phyloP scores from a whole-genome alignment of 35 echinoderm and acorn worm genomes.

The Strongylocentrotus purpuratus region DNA sequence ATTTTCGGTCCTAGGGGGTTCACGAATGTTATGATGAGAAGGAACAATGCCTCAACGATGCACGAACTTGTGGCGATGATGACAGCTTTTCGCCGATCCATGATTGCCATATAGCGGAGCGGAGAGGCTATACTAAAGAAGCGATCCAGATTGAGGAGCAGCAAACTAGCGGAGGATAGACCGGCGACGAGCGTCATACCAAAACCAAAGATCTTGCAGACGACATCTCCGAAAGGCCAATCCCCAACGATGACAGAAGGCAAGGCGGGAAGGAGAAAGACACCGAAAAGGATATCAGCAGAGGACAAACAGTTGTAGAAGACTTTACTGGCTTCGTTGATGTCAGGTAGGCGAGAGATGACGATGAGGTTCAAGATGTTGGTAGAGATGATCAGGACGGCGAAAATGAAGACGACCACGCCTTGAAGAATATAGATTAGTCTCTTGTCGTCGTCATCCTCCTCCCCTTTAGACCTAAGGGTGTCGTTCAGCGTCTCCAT shows the following conservation, averaged over 20 bases:
- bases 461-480: not conserved
- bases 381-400: not conserved
- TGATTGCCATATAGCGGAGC: conserved; percentile 1
- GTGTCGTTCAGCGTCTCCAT: not conserved
- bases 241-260: not conserved
- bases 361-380: conserved; percentile 14
- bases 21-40: not conserved
- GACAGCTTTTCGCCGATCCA: conserved; percentile 8
- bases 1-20: not conserved
- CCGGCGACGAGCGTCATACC: conserved; percentile 22
- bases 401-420: not conserved
- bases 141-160: conserved; percentile 35
- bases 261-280: conserved; percentile 4
- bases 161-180: conserved; percentile 9
- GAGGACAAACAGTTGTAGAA: conserved; percentile 40
- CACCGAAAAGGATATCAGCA: not conserved
- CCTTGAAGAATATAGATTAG: conserved; percentile 22
- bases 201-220: conserved; percentile 40
- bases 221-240: conserved; percentile 28
- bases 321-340: conserved; percentile 35
- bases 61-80: not conserved
- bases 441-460: not conserved
- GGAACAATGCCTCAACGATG: not conserved
- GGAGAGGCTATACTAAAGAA: conserved; percentile 6
- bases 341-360: conserved; percentile 19